Conservation (phyloP, 2,888 invertebrate genomes). For the Ptilodon capucinus region DNA sequence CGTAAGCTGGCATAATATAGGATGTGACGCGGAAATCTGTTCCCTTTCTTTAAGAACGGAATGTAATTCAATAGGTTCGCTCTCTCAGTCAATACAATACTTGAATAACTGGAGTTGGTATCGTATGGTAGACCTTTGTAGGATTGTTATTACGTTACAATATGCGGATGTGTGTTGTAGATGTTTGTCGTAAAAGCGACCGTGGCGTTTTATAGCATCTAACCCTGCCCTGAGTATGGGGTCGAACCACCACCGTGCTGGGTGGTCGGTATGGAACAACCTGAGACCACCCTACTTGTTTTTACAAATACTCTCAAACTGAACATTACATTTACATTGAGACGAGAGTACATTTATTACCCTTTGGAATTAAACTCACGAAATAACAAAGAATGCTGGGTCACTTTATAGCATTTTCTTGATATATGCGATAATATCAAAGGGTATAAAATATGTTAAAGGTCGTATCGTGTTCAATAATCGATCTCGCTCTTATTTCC, state of each 20-base stretch:
- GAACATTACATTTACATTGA: too few relatives aligned
- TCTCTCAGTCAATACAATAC: constrained; percentile 47
- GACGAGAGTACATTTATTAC: too few relatives aligned
- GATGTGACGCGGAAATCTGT: constrained; percentile 8
- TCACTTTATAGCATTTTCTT: too few relatives aligned
- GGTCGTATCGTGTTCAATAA: background rate
- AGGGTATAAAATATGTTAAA: too few relatives aligned
- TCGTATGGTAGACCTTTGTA: constrained; percentile 59
- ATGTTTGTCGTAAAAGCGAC: constrained; percentile 65
- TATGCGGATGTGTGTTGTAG: constrained; percentile 54
- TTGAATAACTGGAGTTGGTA: constrained; percentile 58
- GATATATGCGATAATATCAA: too few relatives aligned
- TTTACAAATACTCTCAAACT: constrained; percentile 63
- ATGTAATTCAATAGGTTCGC: constrained; percentile 41
- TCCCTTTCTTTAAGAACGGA: constrained; percentile 27
- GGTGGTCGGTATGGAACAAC: constrained; percentile 61
- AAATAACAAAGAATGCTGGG: too few relatives aligned
- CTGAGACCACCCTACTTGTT: constrained; percentile 52
- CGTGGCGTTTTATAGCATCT: constrained; percentile 62
- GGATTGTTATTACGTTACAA: constrained; percentile 51
- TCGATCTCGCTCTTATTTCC: background rate
- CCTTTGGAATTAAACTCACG: background rate
- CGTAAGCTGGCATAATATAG: too few relatives aligned
- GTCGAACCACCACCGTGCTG: constrained; percentile 49
- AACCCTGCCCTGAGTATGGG: constrained; percentile 43